Percentiles rank a stretch among this genome's conserved stretches.
phyloP scores from a whole-genome alignment of 2,797 vertebrate genomes.

The Limosa lapponica region DNA sequence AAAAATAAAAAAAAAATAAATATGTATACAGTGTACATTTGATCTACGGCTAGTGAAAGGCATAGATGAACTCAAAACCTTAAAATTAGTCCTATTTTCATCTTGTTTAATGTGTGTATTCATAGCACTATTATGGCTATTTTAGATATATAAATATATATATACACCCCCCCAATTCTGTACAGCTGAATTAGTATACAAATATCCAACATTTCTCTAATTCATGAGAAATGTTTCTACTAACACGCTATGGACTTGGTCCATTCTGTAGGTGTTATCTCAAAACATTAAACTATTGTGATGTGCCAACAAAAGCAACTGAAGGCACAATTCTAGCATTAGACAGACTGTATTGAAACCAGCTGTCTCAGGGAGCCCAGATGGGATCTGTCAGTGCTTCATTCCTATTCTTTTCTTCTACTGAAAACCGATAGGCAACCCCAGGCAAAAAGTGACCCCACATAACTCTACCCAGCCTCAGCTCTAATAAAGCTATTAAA shows the following conservation, averaged over 20 bases:
- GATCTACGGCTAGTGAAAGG: not conserved
- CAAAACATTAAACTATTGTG: conserved; percentile 48
- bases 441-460: conserved; percentile 53
- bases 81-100: not conserved
- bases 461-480: conserved; percentile 41
- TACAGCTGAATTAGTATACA: not conserved
- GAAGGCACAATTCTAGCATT: conserved; percentile 41
- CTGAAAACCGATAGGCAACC: conserved; percentile 61
- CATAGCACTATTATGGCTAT: not conserved
- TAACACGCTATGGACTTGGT: not conserved
- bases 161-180: accelerated
- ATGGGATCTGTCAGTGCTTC: conserved; percentile 67
- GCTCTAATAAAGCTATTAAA: conserved; percentile 56
- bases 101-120: not conserved
- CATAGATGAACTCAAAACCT: not conserved
- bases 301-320: conserved; percentile 56
- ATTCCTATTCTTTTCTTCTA: conserved; percentile 58
- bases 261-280: conserved; percentile 53
- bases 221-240: not conserved
- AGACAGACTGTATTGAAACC: conserved; percentile 56
- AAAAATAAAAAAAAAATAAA: not conserved
- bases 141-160: not conserved
- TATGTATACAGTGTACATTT: not conserved
- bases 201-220: not conserved
- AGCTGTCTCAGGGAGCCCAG: conserved; percentile 56